Evolutionary conservation across 2,113 vertebrate genomes (phyloP), one percentile per base, ranked within the genome.

Genomic region (Origma solitaria): DNA sequence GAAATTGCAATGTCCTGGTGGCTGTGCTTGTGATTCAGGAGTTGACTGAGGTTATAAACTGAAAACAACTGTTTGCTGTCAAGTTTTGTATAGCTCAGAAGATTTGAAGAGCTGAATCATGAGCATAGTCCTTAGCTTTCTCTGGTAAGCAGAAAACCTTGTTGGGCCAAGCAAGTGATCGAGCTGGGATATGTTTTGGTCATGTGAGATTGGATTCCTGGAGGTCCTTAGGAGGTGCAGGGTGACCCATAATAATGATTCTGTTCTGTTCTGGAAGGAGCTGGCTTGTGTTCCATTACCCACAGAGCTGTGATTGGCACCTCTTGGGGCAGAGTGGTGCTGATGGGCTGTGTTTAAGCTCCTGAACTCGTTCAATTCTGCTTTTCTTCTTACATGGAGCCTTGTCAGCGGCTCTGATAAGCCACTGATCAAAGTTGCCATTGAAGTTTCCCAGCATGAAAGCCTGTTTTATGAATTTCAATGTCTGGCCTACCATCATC

Each of bases 371-470:
- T 44, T 35, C 49, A 37, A 4, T 75, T 47, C 69, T 88, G 61
- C 81, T 89, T 77, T 85, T 88, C 58, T 77, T 71, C 78, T 65
- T 20, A 0, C 9, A 5, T 30, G 33, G 71, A 88, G 56, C 53
- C 72, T 71, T 42, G 49, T 86, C 80, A 69, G 86, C 0, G 1
- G 38, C 66, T 94, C 61, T 72, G 86, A 76, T 89, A 89, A 68
- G 9, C 15, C 73, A 35, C 40, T 87, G 86, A 91, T 96, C 92
- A 92, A 92, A 95, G 81, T 27, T 38, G 42, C 61, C n/a, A 85
- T 15, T 95, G 91, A 76, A 95, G 81, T 91, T 94, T 68, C 57
- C 57, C 70, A 82, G 57, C 65, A 75, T 53, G 57, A 84, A 88
- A 56, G 30, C 40, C 19, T 54, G 53, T 30, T 86, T 57, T 76